Evolutionary conservation across 2,797 vertebrate genomes (phyloP), one percentile per base, ranked within the genome.

Genomic region (Sebastes goodei): DNA sequence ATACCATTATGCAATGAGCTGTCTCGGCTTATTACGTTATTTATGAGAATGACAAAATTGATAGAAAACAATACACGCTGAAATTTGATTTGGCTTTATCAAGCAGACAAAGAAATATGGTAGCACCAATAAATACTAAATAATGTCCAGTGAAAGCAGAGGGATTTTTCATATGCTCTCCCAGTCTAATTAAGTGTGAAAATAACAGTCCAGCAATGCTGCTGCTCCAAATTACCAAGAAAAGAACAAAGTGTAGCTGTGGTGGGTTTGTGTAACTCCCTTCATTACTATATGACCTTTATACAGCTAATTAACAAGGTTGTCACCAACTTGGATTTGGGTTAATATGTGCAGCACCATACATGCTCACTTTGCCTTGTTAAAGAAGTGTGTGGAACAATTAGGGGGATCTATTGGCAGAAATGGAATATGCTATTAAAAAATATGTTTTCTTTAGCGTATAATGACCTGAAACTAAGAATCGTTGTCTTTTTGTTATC

Each of bases 281-380:
- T 84, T 92, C 81, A 89, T 92, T 93, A 92, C 85, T 80, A 82
- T 84, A 67, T 93, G 90, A 93, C 94, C 93, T 92, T 94, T 91
- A 83, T 78, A 76, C 74, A 88, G 78, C 86, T 90, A 89, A 95
- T 95, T 93, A 96, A 92, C 86, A 89, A 73, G 57, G 63, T 73
- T 94, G 92, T 89, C 85, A 88, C 64, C 84, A 85, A 82, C 33
- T 71, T 81, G 70, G 71, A 83, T 83, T 89, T 86, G 53, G 59
- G 61, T 90, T 78, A 76, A 81, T 63, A 92, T 80, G 70, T 60
- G 83, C 52, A 56, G 61, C 29, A 61, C 71, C 12, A 68, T 60
- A 17, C 27, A 64, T 33, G 52, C 57, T 60, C 17, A 29, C 57
- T 83, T 82, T 61, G 53, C 10, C 46, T 64, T 78, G 79, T 49